Conservation (phyloP, 2,888 invertebrate species). For the Macroteleia sp. region DNA sequence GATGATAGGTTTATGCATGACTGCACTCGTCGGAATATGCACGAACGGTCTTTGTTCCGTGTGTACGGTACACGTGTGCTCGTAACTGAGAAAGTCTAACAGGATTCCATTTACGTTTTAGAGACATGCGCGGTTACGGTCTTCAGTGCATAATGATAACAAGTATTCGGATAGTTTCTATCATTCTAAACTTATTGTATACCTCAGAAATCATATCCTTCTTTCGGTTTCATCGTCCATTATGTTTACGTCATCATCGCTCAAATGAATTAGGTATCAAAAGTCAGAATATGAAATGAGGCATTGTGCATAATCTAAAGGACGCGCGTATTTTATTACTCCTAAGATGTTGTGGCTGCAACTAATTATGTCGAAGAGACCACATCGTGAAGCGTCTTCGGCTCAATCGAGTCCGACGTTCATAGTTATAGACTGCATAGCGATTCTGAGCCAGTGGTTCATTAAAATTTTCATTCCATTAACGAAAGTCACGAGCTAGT, state of each 20-base stretch:
- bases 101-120: slow-evolving; percentile 59
- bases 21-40: slow-evolving; percentile 61
- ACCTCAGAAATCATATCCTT: slow-evolving; percentile 9
- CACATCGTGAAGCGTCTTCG: slow-evolving; percentile 33
- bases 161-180: slow-evolving; percentile 29
- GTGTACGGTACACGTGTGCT: slow-evolving; percentile 52
- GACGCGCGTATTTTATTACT: slow-evolving; percentile 29
- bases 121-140: slow-evolving; percentile 53
- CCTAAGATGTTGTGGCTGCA: slow-evolving; percentile 2
- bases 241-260: neutral
- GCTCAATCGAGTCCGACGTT: slow-evolving; percentile 40
- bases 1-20: slow-evolving; percentile 64
- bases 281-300: slow-evolving; percentile 3
- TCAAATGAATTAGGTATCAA: neutral
- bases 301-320: slow-evolving; percentile 5
- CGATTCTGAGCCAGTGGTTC: slow-evolving; percentile 33
- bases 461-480: slow-evolving; percentile 61
- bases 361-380: slow-evolving; percentile 27
- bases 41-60: slow-evolving; percentile 54
- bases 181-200: slow-evolving; percentile 6
- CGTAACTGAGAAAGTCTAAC: slow-evolving; percentile 60
- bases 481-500: slow-evolving; percentile 62
- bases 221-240: slow-evolving; percentile 9
- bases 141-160: slow-evolving; percentile 56
- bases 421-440: slow-evolving; percentile 30